These are phyloP conservation scores for Malurus leucopterus DNA, from an alignment of 2,797 vertebrate genomes.

Conservation along the genomic window DNA sequence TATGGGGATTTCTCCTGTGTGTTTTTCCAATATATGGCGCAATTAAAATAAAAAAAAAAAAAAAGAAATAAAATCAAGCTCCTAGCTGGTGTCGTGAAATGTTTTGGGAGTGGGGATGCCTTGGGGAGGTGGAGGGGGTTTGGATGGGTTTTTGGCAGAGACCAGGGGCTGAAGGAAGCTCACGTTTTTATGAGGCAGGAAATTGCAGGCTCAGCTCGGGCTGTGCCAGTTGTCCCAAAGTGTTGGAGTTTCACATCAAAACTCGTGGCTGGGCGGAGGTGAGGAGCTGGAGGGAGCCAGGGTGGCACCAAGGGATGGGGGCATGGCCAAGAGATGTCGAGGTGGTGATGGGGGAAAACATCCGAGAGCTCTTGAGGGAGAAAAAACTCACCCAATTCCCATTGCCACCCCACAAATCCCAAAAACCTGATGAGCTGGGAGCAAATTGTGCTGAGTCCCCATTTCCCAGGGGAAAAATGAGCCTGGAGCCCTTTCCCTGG, in stretches of 20 bases:
- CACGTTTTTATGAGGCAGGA: slow-evolving; percentile 56
- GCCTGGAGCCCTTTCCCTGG: background rate
- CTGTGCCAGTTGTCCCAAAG: background rate
- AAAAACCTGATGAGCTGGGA: background rate
- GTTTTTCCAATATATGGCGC: slow-evolving; percentile 32
- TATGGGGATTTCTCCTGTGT: background rate
- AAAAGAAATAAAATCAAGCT: background rate
- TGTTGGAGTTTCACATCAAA: background rate
- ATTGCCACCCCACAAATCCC: rapidly evolving
- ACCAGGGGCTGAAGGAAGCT: slow-evolving; percentile 44
- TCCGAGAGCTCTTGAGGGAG: background rate
- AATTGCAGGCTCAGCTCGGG: slow-evolving; percentile 50
- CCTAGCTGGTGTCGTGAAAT: background rate
- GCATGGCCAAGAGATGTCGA: background rate
- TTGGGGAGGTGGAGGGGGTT: background rate
- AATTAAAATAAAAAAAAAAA: background rate
- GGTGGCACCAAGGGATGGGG: background rate
- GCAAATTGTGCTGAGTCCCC: rapidly evolving
- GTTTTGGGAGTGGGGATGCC: background rate
- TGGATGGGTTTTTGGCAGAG: background rate
- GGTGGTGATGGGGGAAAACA: rapidly evolving
- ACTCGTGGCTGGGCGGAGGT: background rate
- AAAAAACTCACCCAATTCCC: rapidly evolving
- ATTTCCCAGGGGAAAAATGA: background rate
- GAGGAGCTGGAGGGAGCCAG: background rate